Conservation (phyloP, 2,797 vertebrate genomes). For the Poeciliopsis gracilis region DNA sequence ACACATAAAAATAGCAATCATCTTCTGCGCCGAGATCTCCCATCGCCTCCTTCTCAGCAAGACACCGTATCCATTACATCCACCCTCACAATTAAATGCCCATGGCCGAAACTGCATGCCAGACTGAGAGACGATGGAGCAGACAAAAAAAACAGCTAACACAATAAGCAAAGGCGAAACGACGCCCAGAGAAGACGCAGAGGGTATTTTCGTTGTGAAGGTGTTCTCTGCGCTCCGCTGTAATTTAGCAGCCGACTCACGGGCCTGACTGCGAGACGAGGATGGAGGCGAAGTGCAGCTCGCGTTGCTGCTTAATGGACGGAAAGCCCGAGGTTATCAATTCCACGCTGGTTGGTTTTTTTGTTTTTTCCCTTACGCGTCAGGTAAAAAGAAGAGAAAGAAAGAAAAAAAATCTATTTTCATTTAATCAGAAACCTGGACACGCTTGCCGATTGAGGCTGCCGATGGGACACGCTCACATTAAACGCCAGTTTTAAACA, state of each 20-base stretch:
- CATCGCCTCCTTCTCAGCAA: constrained; percentile 28
- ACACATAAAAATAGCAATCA: constrained; percentile 17
- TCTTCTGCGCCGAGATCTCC: constrained; percentile 10
- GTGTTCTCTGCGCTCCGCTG: constrained; percentile 40
- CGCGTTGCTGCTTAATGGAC: constrained; percentile 49
- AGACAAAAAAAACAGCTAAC: constrained; percentile 22
- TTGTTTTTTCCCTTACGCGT: constrained; percentile 28
- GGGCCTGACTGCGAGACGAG: constrained; percentile 30
- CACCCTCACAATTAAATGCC: constrained; percentile 49
- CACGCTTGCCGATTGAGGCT: constrained; percentile 24
- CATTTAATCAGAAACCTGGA: constrained; percentile 33
- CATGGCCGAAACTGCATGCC: constrained; percentile 40
- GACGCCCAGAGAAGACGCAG: constrained; percentile 25
- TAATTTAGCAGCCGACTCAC: constrained; percentile 41
- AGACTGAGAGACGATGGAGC: constrained; percentile 22
- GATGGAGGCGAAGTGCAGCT: constrained; percentile 26
- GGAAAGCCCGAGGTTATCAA: constrained; percentile 50
- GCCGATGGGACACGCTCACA: constrained; percentile 27
- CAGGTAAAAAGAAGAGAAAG: constrained; percentile 35
- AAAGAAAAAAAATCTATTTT: constrained; percentile 44
- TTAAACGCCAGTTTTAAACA: constrained; percentile 51
- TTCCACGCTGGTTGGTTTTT: constrained; percentile 46
- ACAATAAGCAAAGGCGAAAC: constrained; percentile 43
- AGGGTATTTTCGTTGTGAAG: constrained; percentile 34
- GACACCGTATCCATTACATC: constrained; percentile 39